phyloP scores from a whole-genome alignment of 2,888 invertebrate species.

The Cordilura impudica region DNA sequence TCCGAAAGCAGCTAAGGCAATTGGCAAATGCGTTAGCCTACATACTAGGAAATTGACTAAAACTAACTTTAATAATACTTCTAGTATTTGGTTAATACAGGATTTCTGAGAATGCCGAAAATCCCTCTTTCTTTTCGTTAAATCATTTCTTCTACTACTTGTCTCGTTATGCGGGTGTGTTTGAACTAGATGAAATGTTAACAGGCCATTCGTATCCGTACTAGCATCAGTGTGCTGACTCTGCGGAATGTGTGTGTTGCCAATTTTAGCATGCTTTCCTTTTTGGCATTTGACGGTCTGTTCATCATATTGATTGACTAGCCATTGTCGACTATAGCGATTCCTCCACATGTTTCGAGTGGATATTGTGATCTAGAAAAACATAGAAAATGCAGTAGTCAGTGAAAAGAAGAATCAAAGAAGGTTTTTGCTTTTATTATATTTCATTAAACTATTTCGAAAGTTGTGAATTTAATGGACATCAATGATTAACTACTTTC shows the following conservation, averaged over 20 bases:
- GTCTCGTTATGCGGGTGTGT: constrained; percentile 22
- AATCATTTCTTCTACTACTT: constrained; percentile 33
- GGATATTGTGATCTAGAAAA: constrained; percentile 40
- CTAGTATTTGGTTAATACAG: constrained; percentile 77
- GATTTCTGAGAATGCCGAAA: constrained; percentile 58
- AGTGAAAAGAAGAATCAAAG: constrained; percentile 27
- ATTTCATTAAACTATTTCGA: constrained; percentile 30
- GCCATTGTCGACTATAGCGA: constrained; percentile 72
- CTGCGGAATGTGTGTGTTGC: constrained; percentile 53
- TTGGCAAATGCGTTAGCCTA: constrained; percentile 68
- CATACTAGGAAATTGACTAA: constrained; percentile 75
- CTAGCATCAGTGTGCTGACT: constrained; percentile 4
- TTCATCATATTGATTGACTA: constrained; percentile 67
- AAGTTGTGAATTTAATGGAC: constrained; percentile 41
- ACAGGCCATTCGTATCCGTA: neutral
- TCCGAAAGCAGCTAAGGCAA: constrained; percentile 67
- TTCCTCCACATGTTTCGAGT: constrained; percentile 71
- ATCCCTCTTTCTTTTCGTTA: constrained; percentile 25
- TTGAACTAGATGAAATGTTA: constrained; percentile 29
- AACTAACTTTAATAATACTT: constrained; percentile 77
- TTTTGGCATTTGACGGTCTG: constrained; percentile 17
- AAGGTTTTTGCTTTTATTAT: neutral
- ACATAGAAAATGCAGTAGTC: constrained; percentile 7
- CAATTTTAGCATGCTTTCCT: constrained; percentile 38
- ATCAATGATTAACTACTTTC: constrained; percentile 8